A percentile compares a stretch with the other conserved stretches of the same genome.
These are phyloP conservation scores for Carduelis carduelis DNA, from an alignment of 2,797 vertebrate species.

Conservation along the genomic window DNA sequence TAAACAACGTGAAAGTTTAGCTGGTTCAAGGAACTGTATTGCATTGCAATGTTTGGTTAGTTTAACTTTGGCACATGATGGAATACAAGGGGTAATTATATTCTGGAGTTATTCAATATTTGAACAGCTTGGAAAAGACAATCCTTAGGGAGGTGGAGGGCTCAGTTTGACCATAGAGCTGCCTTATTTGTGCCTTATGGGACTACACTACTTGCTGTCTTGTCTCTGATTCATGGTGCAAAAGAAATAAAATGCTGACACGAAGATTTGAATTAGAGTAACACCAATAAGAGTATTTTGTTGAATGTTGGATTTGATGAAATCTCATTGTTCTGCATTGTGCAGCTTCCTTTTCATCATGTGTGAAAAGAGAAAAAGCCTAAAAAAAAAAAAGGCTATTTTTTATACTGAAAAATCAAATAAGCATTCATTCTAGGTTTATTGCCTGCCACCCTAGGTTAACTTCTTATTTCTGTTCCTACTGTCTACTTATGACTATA, in stretches of 20 bases:
- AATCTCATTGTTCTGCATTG: background rate
- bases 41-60: constrained; percentile 13
- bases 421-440: background rate
- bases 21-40: constrained; percentile 7
- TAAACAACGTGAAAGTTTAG: background rate
- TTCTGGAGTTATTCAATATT: constrained; percentile 6
- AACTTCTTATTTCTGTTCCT: background rate
- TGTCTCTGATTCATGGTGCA: background rate
- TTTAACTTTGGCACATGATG: background rate
- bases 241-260: background rate
- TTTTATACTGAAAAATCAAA: background rate
- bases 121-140: constrained; percentile 28
- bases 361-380: background rate
- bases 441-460: background rate
- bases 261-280: background rate
- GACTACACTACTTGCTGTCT: background rate
- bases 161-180: background rate
- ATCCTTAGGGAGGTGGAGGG: background rate
- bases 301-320: background rate
- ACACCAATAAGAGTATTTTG: background rate
- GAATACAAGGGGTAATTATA: background rate
- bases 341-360: background rate
- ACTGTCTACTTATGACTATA: background rate
- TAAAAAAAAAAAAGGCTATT: background rate
- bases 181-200: background rate